phyloP scores from a whole-genome alignment of 2,797 vertebrate genomes.

The Lepilemur ruficaudatus region DNA sequence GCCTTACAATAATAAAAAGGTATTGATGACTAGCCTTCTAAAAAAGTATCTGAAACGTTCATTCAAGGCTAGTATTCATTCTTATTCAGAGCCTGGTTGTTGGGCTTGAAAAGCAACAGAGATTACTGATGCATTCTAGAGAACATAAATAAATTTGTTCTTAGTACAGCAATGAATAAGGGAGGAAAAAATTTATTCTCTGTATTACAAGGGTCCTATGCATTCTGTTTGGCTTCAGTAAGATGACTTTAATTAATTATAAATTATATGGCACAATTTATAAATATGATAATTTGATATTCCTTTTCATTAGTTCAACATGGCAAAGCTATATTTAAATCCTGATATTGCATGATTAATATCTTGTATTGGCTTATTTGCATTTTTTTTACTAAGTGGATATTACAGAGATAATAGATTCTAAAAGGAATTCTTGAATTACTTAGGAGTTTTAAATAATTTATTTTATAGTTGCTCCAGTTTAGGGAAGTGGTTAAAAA shows the following conservation, averaged over 20 bases:
- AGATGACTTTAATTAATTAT: conserved; percentile 37
- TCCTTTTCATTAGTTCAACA: conserved; percentile 46
- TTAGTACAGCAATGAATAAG: conserved; percentile 31
- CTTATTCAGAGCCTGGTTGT: conserved; percentile 65
- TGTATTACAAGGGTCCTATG: conserved; percentile 42
- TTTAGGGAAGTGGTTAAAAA: not conserved
- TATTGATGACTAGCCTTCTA: conserved; percentile 65
- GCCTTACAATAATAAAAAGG: conserved; percentile 71
- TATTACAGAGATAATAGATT: not conserved
- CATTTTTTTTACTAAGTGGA: conserved; percentile 18
- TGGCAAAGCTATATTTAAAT: conserved; percentile 10
- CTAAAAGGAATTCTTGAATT: conserved; percentile 31
- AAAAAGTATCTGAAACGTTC: conserved; percentile 57
- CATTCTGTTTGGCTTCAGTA: conserved; percentile 19
- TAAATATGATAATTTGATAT: conserved; percentile 36
- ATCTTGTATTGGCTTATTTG: conserved; percentile 7
- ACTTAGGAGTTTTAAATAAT: conserved; percentile 53
- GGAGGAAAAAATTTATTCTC: conserved; percentile 23
- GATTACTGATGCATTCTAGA: conserved; percentile 39
- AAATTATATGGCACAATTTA: conserved; percentile 6
- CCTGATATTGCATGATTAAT: conserved; percentile 13
- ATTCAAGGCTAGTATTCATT: conserved; percentile 71
- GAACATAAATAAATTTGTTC: conserved; percentile 51
- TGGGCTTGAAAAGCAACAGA: conserved; percentile 28
- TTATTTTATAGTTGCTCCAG: conserved; percentile 25